A percentile compares a stretch with the other conserved stretches of the same genome.
These are phyloP conservation scores for Nasonia longicornis DNA, from an alignment of 1,140 invertebrate genomes.

Conservation along the genomic window DNA sequence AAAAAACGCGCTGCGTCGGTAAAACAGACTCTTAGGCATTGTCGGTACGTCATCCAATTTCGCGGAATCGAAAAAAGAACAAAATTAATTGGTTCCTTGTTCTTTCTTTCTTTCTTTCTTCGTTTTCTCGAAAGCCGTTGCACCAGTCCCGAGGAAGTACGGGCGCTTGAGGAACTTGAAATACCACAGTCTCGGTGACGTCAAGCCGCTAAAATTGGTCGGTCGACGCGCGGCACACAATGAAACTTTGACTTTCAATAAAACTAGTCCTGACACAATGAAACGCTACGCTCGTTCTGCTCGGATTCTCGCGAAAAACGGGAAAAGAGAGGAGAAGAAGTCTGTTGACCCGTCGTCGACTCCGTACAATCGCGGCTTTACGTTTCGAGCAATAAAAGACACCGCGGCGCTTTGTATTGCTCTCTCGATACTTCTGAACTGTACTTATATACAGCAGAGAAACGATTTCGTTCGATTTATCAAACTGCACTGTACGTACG, in stretches of 20 bases:
- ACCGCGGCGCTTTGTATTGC: background rate
- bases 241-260: slow-evolving; percentile 4
- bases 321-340: background rate
- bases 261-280: background rate
- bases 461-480: background rate
- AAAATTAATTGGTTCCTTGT: background rate
- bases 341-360: background rate
- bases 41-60: too few species aligned
- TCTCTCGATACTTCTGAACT: too few species aligned
- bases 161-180: background rate
- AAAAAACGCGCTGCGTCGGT: too few species aligned
- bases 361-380: too few species aligned
- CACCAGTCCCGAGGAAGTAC: background rate
- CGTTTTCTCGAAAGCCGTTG: background rate
- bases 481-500: background rate
- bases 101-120: background rate
- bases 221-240: background rate
- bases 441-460: too few species aligned
- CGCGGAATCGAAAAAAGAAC: too few species aligned
- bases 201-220: background rate
- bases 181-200: background rate
- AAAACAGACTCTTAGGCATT: too few species aligned
- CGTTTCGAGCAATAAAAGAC: too few species aligned
- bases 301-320: too few species aligned
- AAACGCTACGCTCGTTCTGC: background rate